Evolutionary conservation across 2,888 invertebrate species (phyloP).

Genomic region (Parapristionchus giblindavisi): DNA sequence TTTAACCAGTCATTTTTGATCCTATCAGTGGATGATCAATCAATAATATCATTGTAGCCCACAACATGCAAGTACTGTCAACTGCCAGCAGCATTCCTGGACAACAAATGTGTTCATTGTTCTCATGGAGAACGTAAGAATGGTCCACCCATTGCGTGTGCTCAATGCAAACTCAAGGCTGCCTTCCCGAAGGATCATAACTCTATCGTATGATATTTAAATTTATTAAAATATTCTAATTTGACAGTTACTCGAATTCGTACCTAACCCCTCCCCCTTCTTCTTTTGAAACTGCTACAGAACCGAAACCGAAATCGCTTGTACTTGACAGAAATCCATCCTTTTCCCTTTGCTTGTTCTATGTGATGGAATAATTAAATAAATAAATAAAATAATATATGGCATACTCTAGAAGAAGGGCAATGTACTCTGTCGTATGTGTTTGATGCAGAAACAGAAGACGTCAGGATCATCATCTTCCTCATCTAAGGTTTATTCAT

Average conservation of each 20-base stretch:
- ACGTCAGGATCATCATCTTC: neutral
- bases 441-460: constrained; percentile 13
- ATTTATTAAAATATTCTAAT: no score
- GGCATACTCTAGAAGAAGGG: constrained; percentile 29
- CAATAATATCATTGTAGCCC: constrained; percentile 54
- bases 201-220: constrained; percentile 44
- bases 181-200: constrained; percentile 52
- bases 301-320: no score
- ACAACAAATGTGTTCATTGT: constrained; percentile 47
- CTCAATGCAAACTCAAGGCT: constrained; percentile 55
- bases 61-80: constrained; percentile 60
- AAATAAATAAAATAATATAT: no score
- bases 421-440: constrained; percentile 13
- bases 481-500: neutral
- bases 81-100: constrained; percentile 63
- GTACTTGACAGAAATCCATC: no score
- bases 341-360: no score
- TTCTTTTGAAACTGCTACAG: no score
- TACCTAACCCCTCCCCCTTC: no score
- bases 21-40: no score
- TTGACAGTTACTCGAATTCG: no score
- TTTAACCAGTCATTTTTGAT: no score
- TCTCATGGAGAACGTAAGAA: constrained; percentile 57
- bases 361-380: no score
- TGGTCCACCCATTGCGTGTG: constrained; percentile 58